phyloP scores from a whole-genome alignment of 1,140 invertebrate genomes.

The Euschistus heros region DNA sequence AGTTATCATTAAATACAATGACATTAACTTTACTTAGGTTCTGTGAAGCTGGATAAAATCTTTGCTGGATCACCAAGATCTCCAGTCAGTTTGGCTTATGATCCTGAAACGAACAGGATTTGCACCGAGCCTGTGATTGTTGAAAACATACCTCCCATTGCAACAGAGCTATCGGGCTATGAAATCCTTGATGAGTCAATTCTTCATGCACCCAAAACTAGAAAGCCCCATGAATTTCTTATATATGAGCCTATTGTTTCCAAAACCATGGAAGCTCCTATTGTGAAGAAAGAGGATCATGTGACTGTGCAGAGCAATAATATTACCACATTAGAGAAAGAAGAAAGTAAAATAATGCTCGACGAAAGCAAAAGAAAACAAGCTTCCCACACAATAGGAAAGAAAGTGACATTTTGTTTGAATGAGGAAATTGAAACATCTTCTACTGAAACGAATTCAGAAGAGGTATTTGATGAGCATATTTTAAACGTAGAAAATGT shows the following conservation, averaged over 20 bases:
- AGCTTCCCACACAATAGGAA: too few species aligned
- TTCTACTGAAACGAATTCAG: too few species aligned
- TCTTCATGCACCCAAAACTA: slow-evolving; percentile 16
- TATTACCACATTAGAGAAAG: too few species aligned
- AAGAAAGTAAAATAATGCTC: too few species aligned
- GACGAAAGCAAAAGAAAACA: too few species aligned
- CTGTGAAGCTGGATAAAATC: slow-evolving; percentile 31
- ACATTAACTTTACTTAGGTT: slow-evolving; percentile 23
- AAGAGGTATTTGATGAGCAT: too few species aligned
- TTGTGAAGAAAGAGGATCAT: too few species aligned
- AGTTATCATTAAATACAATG: too few species aligned
- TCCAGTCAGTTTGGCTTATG: slow-evolving; percentile 30
- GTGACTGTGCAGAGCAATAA: too few species aligned
- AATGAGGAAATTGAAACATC: too few species aligned
- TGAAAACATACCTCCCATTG: slow-evolving; percentile 20
- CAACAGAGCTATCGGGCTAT: slow-evolving; percentile 16
- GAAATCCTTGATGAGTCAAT: slow-evolving; percentile 21
- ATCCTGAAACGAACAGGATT: slow-evolving; percentile 28
- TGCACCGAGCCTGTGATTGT: slow-evolving; percentile 22
- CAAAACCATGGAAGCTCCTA: neutral
- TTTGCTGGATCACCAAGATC: slow-evolving; percentile 30
- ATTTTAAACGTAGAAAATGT: too few species aligned
- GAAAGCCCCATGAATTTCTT: slow-evolving; percentile 20
- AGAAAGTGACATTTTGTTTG: too few species aligned
- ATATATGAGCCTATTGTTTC: neutral